Percentiles rank a stretch among this genome's conserved stretches.
Conservation (phyloP, 2,113 vertebrate genomes). For the Varanus salvator region DNA sequence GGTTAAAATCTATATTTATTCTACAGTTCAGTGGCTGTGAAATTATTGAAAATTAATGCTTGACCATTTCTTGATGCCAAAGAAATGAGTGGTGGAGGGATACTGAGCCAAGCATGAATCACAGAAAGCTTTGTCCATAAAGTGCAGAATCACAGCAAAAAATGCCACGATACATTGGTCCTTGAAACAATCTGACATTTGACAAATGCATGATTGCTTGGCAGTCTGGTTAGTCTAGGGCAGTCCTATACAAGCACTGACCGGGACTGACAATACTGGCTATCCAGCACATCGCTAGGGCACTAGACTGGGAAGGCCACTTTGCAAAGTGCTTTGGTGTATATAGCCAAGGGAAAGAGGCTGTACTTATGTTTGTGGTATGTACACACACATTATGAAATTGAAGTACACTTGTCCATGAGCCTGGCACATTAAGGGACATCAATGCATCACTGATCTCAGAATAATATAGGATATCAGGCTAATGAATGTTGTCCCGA, state of each 20-base stretch:
- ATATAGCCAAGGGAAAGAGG: neutral
- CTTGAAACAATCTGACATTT: neutral
- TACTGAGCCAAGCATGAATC: conserved; percentile 38
- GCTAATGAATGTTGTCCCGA: no score
- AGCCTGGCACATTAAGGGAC: no score
- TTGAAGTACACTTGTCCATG: no score
- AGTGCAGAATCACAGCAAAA: neutral
- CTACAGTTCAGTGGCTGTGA: conserved; percentile 64
- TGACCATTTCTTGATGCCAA: conserved; percentile 44
- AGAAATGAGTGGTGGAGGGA: conserved; percentile 48
- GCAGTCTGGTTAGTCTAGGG: no score
- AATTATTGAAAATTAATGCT: conserved; percentile 70
- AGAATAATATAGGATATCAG: no score
- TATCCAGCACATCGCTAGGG: no score
- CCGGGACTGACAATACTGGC: no score
- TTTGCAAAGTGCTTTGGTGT: neutral
- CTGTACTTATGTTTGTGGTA: no score
- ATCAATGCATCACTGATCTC: no score
- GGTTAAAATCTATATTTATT: conserved; percentile 68
- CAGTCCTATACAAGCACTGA: no score
- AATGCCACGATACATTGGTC: neutral
- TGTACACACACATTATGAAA: no score
- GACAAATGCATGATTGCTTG: neutral
- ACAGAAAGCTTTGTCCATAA: conserved; percentile 23
- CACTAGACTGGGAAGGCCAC: no score